Conservation (phyloP, 2,113 vertebrate species). For the Onychostoma macrolepis region DNA sequence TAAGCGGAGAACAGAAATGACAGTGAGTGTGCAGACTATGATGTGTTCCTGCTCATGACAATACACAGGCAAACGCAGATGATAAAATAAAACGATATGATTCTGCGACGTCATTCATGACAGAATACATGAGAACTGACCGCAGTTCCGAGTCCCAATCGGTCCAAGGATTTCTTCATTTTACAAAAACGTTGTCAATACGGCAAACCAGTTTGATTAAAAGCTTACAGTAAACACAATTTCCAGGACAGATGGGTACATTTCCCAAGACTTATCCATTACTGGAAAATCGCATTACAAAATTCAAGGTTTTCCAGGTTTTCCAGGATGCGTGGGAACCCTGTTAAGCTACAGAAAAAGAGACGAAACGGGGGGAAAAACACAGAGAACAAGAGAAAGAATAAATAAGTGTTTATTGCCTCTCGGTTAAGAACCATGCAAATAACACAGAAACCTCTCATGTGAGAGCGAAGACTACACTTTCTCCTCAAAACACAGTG, state of each 20-base stretch:
- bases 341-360: conserved; percentile 36
- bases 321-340: conserved; percentile 44
- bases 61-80: background rate
- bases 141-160: background rate
- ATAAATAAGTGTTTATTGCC: conserved; percentile 24
- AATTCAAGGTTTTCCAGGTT: conserved; percentile 37
- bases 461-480: conserved; percentile 12
- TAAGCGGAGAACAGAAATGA: background rate
- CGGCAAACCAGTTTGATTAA: conserved; percentile 8
- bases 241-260: background rate
- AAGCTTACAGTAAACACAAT: background rate
- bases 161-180: conserved; percentile 10
- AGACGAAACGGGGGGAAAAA: background rate
- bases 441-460: conserved; percentile 5
- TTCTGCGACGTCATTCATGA: background rate
- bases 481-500: background rate
- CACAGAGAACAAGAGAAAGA: background rate
- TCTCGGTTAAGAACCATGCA: conserved; percentile 23
- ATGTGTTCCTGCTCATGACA: background rate
- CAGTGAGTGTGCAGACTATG: background rate
- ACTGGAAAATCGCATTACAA: conserved; percentile 18
- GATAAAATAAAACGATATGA: conserved; percentile 14
- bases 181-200: conserved; percentile 16
- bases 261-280: conserved; percentile 2
- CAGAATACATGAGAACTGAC: conserved; percentile 9